phyloP scores from a whole-genome alignment of 2,888 invertebrate species.

The Bellardia bayeri region DNA sequence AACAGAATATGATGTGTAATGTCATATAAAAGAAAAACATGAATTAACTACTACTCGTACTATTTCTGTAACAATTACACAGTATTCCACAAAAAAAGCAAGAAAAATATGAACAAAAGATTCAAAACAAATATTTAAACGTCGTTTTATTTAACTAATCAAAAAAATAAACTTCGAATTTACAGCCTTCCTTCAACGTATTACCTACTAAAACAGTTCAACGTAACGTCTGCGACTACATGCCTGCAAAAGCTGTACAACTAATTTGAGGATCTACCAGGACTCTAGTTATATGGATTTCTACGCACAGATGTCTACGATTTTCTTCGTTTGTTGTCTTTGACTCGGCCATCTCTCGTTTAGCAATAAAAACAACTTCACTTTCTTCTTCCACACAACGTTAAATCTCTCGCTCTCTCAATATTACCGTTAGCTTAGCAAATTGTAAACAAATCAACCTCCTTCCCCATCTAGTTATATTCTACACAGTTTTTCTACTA shows the following conservation, averaged over 20 bases:
- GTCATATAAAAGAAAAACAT: conserved; percentile 47
- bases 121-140: conserved; percentile 50
- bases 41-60: conserved; percentile 69
- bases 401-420: conserved; percentile 12
- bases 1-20: conserved; percentile 67
- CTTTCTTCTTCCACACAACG: not conserved
- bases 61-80: conserved; percentile 73
- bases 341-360: not conserved
- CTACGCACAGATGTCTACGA: not conserved
- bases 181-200: conserved; percentile 47
- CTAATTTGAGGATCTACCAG: not conserved
- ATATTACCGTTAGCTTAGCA: conserved; percentile 35
- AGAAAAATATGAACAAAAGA: conserved; percentile 64
- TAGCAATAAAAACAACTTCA: not conserved
- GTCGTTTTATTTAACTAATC: conserved; percentile 71
- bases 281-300: not conserved
- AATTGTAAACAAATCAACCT: conserved; percentile 15
- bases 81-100: conserved; percentile 71
- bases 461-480: conserved; percentile 25
- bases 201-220: not conserved
- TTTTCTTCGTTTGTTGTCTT: conserved; percentile 4
- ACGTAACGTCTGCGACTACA: not conserved
- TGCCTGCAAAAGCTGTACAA: too few species aligned
- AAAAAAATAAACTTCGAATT: conserved; percentile 62
- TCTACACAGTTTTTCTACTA: conserved; percentile 26